Percentiles rank a stretch among this genome's conserved stretches.
These are phyloP conservation scores for Leuciscus waleckii DNA, from an alignment of 2,797 vertebrate species.

Conservation along the genomic window DNA sequence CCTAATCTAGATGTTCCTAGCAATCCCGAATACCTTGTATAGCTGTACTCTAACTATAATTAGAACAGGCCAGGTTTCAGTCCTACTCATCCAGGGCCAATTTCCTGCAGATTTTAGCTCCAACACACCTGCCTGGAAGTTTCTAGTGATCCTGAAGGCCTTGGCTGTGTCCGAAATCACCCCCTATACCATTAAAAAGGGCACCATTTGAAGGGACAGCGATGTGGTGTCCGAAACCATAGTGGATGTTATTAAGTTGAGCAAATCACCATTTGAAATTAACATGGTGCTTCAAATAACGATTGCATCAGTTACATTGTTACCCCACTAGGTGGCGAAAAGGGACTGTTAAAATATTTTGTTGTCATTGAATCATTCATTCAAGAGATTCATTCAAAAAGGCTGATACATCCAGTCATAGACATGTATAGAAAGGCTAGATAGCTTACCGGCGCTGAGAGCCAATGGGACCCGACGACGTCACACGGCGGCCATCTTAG, in stretches of 20 bases:
- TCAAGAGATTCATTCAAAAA: too few species aligned
- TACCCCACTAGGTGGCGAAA: too few species aligned
- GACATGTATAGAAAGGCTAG: too few species aligned
- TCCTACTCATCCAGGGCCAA: neutral
- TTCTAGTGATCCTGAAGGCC: neutral
- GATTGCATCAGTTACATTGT: too few species aligned
- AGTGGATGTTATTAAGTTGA: neutral
- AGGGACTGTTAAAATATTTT: too few species aligned
- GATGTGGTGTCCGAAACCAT: neutral
- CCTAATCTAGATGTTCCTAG: slow-evolving; percentile 3
- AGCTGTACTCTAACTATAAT: neutral
- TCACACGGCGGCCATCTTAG: too few species aligned
- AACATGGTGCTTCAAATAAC: too few species aligned
- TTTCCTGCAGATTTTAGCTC: neutral
- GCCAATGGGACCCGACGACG: too few species aligned
- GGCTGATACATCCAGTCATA: too few species aligned
- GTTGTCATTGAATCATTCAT: too few species aligned
- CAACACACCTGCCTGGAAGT: neutral
- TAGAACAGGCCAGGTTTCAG: neutral
- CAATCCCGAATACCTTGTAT: slow-evolving; percentile 18
- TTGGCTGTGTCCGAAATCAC: neutral
- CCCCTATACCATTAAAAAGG: neutral
- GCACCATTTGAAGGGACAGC: neutral
- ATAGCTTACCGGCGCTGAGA: too few species aligned
- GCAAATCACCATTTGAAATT: too few species aligned